phyloP scores from a whole-genome alignment of 2,888 invertebrate species.

The Oxyteleia sp. region DNA sequence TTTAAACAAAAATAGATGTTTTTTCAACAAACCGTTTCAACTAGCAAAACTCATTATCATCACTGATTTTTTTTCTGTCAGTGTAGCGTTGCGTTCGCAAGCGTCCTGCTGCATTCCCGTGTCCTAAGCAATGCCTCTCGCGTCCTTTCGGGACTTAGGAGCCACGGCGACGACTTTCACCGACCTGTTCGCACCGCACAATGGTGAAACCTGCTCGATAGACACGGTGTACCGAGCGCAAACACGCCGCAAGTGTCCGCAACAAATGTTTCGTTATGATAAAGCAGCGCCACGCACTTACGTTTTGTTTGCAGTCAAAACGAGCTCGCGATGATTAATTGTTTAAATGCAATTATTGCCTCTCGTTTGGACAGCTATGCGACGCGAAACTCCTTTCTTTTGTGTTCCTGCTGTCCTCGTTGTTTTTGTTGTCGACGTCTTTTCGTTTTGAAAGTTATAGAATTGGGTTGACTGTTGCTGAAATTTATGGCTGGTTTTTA shows the following conservation, averaged over 20 bases:
- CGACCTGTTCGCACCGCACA: slow-evolving; percentile 54
- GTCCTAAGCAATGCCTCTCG: slow-evolving; percentile 14
- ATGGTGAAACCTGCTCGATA: slow-evolving; percentile 52
- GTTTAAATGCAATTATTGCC: neutral
- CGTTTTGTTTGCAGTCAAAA: slow-evolving; percentile 11
- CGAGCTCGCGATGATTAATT: slow-evolving; percentile 6
- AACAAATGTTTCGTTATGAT: slow-evolving; percentile 31
- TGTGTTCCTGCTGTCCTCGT: no score
- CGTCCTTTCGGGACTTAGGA: slow-evolving; percentile 33
- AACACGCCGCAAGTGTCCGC: slow-evolving; percentile 22
- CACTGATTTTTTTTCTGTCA: no score
- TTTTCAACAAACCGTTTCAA: no score
- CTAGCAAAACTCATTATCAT: no score
- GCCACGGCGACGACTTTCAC: slow-evolving; percentile 57
- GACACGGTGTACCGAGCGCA: slow-evolving; percentile 20
- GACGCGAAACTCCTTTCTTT: neutral
- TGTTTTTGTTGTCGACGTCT: no score
- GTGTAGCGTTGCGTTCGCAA: no score
- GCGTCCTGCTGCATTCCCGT: slow-evolving; percentile 4
- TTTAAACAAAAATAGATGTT: no score
- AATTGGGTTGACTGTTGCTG: neutral
- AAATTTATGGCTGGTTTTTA: neutral
- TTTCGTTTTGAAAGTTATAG: neutral
- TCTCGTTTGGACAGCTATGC: neutral
- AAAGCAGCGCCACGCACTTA: neutral